Base-by-base conservation (phyloP, 2,113 vertebrate genomes). In the Oncorhynchus kisutch region DNA sequence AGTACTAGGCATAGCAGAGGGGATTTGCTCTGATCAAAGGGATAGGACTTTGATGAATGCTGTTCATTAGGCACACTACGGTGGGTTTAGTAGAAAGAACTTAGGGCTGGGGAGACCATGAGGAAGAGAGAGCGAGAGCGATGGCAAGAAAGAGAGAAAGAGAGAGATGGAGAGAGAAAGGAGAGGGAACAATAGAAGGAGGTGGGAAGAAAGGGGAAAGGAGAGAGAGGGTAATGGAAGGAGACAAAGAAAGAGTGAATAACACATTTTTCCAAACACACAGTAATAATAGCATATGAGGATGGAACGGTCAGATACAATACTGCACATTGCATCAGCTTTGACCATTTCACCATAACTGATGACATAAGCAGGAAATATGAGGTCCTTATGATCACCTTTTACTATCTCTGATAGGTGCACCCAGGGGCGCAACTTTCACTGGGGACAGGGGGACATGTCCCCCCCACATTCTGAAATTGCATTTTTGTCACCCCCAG, bases 31-130 rank as follows among this genome's bases (percentile, higher is more conserved):
- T 85, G 88, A 92, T 93, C 91, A 91, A 92, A 92, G 87, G 65
- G 78, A 83, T 13, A 45, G 81, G 87, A 92, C 89, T 91, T 93
- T 93, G 91, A 93, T 91, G 85, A 92, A 94, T 91, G 90, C 83
- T 87, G 72, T 89, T 93, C 91, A 93, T 92, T 91, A 93, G 90
- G 80, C 81, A 83, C 85, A 88, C 80, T 70, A 81, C 54, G 83
- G 77, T 81, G 85, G 81, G 70, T 87, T 82, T 79, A 45, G 72
- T 73, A 29, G 81, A 66, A 72, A 69, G 72, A 75, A 72, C 70
- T 86, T 62, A 62, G 62, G 70, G 66, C 83, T 78, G 81, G 85
- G 85, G 76, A 77, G 51, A 73, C 59, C 67, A 57, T 71, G 25
- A 45, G 48, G 73, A 65, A 68, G 59, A 60, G 67, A 60, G 73